Conservation (phyloP, 2,888 invertebrate species). For the Caradrina clavipalpis region DNA sequence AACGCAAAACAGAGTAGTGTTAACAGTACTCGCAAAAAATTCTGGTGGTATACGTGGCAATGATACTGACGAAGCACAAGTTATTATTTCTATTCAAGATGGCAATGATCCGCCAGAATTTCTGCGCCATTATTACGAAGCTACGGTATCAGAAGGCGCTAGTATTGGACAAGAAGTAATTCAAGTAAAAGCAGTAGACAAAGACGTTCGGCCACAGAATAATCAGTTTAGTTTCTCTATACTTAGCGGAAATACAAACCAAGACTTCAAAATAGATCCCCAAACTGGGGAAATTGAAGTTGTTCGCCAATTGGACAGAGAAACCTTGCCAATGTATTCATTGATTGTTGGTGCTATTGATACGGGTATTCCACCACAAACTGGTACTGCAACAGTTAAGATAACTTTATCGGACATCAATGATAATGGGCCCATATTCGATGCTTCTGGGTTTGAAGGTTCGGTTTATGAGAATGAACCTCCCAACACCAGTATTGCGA, state of each 20-base stretch:
- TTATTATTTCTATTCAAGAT: constrained; percentile 98
- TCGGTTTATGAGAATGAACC: constrained; percentile 97
- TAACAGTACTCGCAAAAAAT: constrained; percentile 98
- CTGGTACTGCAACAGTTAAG: constrained; percentile 96
- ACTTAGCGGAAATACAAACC: constrained; percentile 95
- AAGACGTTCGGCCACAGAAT: constrained; percentile 97
- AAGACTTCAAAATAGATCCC: constrained; percentile 97
- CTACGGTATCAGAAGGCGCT: constrained; percentile 95
- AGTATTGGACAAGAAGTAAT: constrained; percentile 93
- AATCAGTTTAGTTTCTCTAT: constrained; percentile 98
- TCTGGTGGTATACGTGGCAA: constrained; percentile 98
- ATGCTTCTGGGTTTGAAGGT: constrained; percentile 93
- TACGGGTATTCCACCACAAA: constrained; percentile 97
- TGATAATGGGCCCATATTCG: constrained; percentile 97
- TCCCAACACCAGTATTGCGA: constrained; percentile 95
- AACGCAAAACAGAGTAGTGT: constrained; percentile 96
- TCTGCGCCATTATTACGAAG: constrained; percentile 94
- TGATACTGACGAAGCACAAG: constrained; percentile 98
- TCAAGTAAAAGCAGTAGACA: constrained; percentile 96
- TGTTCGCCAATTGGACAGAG: constrained; percentile 94
- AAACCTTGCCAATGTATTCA: constrained; percentile 94
- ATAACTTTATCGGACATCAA: constrained; percentile 96
- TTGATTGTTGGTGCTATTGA: constrained; percentile 97
- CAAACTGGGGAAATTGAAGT: constrained; percentile 96
- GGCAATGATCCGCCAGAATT: constrained; percentile 99